Base-by-base conservation (phyloP, 2,113 vertebrate genomes). In the Vulpes lagopus region DNA sequence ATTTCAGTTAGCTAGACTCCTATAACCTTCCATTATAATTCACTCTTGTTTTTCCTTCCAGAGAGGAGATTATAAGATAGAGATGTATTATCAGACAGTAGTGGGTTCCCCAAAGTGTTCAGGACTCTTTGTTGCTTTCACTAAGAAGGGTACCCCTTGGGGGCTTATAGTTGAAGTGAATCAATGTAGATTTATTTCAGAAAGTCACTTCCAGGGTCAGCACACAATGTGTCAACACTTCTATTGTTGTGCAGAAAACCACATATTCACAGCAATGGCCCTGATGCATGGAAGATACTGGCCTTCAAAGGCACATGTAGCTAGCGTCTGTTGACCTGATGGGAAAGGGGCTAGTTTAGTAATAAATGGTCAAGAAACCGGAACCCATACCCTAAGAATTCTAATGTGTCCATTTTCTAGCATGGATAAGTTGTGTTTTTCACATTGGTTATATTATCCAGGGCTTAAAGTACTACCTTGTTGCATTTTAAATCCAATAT, bases 41-140 rank as follows among this genome's bases (percentile, higher is more conserved):
- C 91, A 90, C 82, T 91, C 74, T 88, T 64, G n/a, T 51, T 83
- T 97, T 96, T 96, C 74, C 49, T 97, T 96, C 94, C 53, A 79
- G 62, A 93, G n/a, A 73, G 60, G 57, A 95, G 80, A 95, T 94
- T 43, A 38, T 94, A 84, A 86, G 22, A 84, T 17, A 69, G 67
- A 95, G 43, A 15, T 1, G 0, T 85, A 5, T 86, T 76, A 60
- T 80, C 82, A 60, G 86, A 74, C 32, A 83, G 59, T 53, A 1
- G 32, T 55, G 67, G 73, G 55, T 20, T 62, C 51, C 73, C 67
- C 3, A 11, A 91, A 73, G 60, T 35, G 55, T 51, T 71, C 74
- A 94, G 76, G 80, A 64, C 38, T 71, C 89, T 94, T 78, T 81
- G 60, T 96, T 79, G 43, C 57, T 88, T 81, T 97, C 30, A 67